Evolutionary conservation across 2,113 vertebrate species (phyloP), one percentile per base, ranked within the genome.

Genomic region (Galemys pyrenaicus): DNA sequence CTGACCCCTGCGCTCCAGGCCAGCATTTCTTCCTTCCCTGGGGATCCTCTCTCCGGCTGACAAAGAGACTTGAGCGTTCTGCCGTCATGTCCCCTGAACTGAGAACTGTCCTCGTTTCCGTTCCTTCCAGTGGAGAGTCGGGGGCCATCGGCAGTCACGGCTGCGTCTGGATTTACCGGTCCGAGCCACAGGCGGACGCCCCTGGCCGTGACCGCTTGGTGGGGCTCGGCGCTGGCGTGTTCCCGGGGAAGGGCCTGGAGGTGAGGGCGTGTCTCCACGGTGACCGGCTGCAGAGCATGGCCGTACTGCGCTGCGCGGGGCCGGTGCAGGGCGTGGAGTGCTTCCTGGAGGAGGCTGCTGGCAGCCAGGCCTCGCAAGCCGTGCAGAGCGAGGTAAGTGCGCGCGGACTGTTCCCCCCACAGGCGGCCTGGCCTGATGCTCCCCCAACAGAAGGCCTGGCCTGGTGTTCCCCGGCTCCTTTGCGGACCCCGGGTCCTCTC

Each of bases 271-370:
- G 74, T 22, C 98, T 97, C 96, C 98, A 95, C 96, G 97, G 98
- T 90, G 97, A 97, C 30, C 97, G 96, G 19, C 96, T 98, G 89
- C 98, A 98, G 83, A 98, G 98, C 22, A 92, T 98, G 96, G 96
- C 98, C 9, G 98, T 99, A 97, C 99, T 98, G 94, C 98, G 98
- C 32, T 98, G 98, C 93, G 87, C 98, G 98, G 99, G 99, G 93
- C 98, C 98, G 97, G 98, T 99, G 95, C 98, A 99, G 97, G 99
- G 97, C 44, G 98, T 99, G 97, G 98, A 98, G 88, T 98, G 98
- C 92, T 99, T 99, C 98, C 98, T 98, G 98, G 98, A 99, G 97
- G 98, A 98, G 92, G 99, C 98, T 93, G 94, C 97, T n/a, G 96
- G 97, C 65, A 97, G 98, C 78, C 96, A 96, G 24, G 35, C 86